Evolutionary conservation across 2,113 vertebrate species (phyloP), one percentile per base, ranked within the genome.

Genomic region (Agapornis roseicollis): DNA sequence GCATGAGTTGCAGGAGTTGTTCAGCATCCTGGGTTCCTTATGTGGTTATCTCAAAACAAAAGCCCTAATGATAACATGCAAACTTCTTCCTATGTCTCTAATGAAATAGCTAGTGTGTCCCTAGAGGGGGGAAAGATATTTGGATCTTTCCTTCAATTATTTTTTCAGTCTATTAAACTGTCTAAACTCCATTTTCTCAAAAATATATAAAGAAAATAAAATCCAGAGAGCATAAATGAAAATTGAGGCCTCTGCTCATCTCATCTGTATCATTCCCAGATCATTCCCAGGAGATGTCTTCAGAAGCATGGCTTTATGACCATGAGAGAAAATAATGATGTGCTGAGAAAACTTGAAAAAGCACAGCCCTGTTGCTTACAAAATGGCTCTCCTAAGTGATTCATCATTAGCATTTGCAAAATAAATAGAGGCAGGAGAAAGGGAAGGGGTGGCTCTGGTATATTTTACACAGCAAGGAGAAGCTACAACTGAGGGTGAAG

Each of bases 131-230:
- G 16, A 41, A 95, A 76, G 81, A 74, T 65, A 86, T 74, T 65
- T 90, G 86, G 60, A 63, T 91, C 80, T 94, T 73, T 71, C 84
- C 90, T 71, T 96, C 97, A 94, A 92, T 97, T 97, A 97, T 95
- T 97, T 98, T 96, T 96, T 88, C 76, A 94, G 89, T 87, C 94
- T 90, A 93, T 97, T 97, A 96, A 96, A 96, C 85, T 78, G 74
- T 88, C 90, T 88, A 79, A 86, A 74, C 23, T 74, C 69, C 37
- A 42, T 20, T 78, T 96, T 94, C 55, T 96, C 60, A 56, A 72
- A 94, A 86, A 87, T 49, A 65, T 41, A 78, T 82, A 90, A 92
- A 92, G 81, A 82, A 91, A 89, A 55, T 41, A 52, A 52, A 91
- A 78, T 29, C 7, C 63, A 78, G 49, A 70, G 53, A 90, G 41